Evolutionary conservation across 2,113 vertebrate species (phyloP).

Genomic region (Grammatotria lemairii): DNA sequence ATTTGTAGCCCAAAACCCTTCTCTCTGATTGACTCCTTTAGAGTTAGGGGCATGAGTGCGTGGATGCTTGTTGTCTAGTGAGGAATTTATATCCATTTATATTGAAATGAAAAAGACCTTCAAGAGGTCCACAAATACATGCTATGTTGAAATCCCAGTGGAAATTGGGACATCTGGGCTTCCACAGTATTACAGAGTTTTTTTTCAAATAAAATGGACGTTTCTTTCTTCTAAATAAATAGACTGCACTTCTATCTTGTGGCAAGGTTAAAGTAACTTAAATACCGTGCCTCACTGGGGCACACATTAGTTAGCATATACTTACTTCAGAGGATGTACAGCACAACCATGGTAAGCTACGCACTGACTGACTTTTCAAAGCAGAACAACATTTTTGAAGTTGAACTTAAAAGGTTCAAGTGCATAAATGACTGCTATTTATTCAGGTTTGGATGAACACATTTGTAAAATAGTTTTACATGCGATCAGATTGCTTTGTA

Average conservation of each 20-base stretch:
- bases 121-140: background rate
- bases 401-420: no score
- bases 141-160: background rate
- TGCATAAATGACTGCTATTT: no score
- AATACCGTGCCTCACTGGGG: background rate
- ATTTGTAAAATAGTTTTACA: no score
- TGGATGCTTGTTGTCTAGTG: accelerated
- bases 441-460: no score
- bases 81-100: background rate
- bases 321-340: background rate
- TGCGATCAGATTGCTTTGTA: no score
- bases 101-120: background rate
- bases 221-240: background rate
- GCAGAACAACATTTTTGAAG: no score
- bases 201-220: background rate
- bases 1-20: background rate
- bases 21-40: background rate
- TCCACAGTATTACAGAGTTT: background rate
- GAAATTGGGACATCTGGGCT: background rate
- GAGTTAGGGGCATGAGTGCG: background rate
- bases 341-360: background rate
- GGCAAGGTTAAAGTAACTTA: background rate
- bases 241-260: background rate
- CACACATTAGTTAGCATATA: background rate
- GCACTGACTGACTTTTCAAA: background rate